Conservation (phyloP, 2,888 invertebrate genomes). For the Formica aserva region DNA sequence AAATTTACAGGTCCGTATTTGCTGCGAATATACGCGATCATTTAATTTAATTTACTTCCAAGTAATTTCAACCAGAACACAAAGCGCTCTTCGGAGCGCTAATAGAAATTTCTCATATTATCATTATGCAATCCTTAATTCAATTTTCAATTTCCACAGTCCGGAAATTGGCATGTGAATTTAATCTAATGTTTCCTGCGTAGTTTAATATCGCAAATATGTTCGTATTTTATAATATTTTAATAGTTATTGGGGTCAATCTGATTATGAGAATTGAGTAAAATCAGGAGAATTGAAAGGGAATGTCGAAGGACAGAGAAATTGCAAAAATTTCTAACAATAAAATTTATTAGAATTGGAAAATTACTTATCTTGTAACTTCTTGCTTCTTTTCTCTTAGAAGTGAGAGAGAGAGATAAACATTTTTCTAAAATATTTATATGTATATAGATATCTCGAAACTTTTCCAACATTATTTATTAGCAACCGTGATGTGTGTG, state of each 20-base stretch:
- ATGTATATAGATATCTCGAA: not conserved
- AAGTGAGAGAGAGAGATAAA: not conserved
- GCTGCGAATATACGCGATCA: slow-evolving; percentile 14
- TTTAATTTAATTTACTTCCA: slow-evolving; percentile 53
- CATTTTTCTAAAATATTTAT: not conserved
- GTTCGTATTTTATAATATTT: not conserved
- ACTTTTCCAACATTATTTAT: not conserved
- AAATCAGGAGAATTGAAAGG: not conserved
- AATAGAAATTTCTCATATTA: slow-evolving; percentile 43
- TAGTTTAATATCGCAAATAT: not conserved
- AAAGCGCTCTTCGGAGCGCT: slow-evolving; percentile 20
- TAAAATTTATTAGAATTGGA: not conserved
- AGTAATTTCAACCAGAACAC: slow-evolving; percentile 43
- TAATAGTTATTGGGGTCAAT: not conserved
- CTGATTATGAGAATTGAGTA: not conserved
- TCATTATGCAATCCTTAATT: slow-evolving; percentile 19
- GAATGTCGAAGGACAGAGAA: not conserved
- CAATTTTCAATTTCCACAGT: slow-evolving; percentile 36
- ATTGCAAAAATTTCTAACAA: not conserved
- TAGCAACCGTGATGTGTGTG: not conserved
- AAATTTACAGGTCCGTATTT: slow-evolving; percentile 17
- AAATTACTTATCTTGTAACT: not conserved
- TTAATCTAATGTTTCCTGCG: slow-evolving; percentile 36
- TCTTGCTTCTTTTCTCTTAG: not conserved
- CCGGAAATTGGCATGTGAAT: slow-evolving; percentile 9